Conservation (phyloP, 1,140 invertebrate genomes). For the Bursaphelenchus mucronatus region DNA sequence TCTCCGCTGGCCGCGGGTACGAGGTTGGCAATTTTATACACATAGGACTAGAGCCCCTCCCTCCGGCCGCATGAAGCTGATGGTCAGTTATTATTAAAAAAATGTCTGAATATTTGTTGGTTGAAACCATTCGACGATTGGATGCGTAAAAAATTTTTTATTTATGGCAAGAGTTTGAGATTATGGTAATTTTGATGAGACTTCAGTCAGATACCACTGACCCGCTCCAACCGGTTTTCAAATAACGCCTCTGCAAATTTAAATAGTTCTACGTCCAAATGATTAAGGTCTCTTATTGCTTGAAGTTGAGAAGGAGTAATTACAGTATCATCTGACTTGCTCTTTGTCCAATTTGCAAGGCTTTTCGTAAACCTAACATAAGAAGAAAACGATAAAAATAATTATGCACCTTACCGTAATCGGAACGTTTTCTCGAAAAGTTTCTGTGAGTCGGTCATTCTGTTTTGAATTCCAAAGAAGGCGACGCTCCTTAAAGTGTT, state of each 20-base stretch:
- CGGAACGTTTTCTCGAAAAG: slow-evolving; percentile 96
- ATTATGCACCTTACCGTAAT: slow-evolving; percentile 78
- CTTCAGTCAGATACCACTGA: slow-evolving; percentile 2
- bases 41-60: too few relatives aligned
- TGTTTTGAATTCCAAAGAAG: slow-evolving; percentile 92
- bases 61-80: too few relatives aligned
- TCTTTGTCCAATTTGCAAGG: slow-evolving; percentile 49
- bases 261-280: slow-evolving; percentile 86
- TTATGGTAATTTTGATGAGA: not conserved
- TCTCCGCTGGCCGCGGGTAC: too few relatives aligned
- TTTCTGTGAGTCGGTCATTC: slow-evolving; percentile 86
- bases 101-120: too few relatives aligned
- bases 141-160: too few relatives aligned
- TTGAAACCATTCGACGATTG: too few relatives aligned
- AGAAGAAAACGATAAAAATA: slow-evolving; percentile 59
- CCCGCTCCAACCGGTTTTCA: slow-evolving; percentile 70
- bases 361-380: slow-evolving; percentile 62
- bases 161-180: not conserved
- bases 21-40: too few relatives aligned
- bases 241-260: slow-evolving; percentile 84
- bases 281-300: slow-evolving; percentile 75
- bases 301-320: slow-evolving; percentile 71
- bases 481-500: slow-evolving; percentile 87
- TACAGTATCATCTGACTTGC: slow-evolving; percentile 70
- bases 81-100: too few relatives aligned